Evolutionary conservation across 2,113 vertebrate genomes (phyloP).

Genomic region (Dinomys branickii): DNA sequence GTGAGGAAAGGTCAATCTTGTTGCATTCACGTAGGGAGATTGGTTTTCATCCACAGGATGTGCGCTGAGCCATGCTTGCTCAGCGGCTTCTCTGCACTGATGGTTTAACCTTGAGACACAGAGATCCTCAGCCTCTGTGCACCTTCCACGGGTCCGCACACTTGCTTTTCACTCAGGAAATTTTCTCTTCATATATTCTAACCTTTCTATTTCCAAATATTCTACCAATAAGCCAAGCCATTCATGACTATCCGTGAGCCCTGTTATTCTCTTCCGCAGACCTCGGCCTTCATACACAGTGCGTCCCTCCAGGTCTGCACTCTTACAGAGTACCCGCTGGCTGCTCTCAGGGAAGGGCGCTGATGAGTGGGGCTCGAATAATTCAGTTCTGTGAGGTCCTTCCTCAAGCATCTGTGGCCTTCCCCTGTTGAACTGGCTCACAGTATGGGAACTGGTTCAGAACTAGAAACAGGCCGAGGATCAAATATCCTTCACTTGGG

Average conservation of each 20-base stretch:
- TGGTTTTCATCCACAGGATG: too few relatives aligned
- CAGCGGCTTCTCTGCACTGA: neutral
- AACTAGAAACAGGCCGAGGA: neutral
- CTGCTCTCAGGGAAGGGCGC: neutral
- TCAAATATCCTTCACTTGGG: neutral
- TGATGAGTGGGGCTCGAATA: neutral
- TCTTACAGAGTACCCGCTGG: neutral
- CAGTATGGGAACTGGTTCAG: neutral
- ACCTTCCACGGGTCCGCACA: too few relatives aligned
- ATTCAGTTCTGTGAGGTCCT: neutral
- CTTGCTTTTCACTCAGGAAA: neutral
- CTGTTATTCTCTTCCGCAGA: neutral
- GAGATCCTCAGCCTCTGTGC: neutral
- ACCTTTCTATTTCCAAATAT: neutral
- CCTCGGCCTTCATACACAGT: neutral
- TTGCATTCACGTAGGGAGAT: neutral
- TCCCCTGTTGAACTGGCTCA: neutral
- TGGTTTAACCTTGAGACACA: neutral
- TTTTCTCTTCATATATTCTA: neutral
- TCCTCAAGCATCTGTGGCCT: neutral
- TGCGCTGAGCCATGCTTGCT: fast-evolving
- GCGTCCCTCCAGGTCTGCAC: neutral
- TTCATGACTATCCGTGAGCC: neutral
- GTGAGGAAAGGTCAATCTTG: neutral
- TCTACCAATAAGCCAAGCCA: neutral